Percentiles rank a stretch among this genome's conserved stretches.
Evolutionary conservation across 2,113 vertebrate genomes (phyloP).

Genomic region (Cephalopholis sonnerati): DNA sequence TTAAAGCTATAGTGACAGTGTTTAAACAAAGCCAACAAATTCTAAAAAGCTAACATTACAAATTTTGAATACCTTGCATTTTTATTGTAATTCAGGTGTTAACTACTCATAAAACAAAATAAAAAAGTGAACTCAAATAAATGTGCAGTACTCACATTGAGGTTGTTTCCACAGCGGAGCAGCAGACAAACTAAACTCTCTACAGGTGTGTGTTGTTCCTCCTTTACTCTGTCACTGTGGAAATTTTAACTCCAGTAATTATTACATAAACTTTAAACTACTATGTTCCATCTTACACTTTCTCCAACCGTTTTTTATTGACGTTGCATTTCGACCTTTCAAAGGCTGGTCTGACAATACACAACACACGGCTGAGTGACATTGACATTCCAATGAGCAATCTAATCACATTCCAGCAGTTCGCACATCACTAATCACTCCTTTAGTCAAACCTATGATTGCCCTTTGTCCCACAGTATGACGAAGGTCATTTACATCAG

Average conservation of each 20-base stretch:
- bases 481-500: constrained; percentile 41
- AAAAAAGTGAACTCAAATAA: not conserved
- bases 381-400: constrained; percentile 9
- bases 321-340: not conserved
- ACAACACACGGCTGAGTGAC: constrained; percentile 14
- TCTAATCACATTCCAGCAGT: constrained; percentile 37
- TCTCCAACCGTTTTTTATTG: not conserved
- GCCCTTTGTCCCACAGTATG: not conserved
- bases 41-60: not conserved
- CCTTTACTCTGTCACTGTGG: not conserved
- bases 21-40: not conserved
- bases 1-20: not conserved
- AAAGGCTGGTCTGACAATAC: not conserved
- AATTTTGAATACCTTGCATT: not conserved
- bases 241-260: not conserved
- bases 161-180: not conserved
- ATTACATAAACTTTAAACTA: not conserved
- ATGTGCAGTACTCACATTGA: not conserved
- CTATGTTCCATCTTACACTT: not conserved
- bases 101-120: not conserved
- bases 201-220: constrained; percentile 10
- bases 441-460: not conserved
- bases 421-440: constrained; percentile 7
- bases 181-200: not conserved
- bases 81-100: not conserved